Evolutionary conservation across 2,888 invertebrate species (phyloP).

Genomic region (Phyllotreta cruciferae): DNA sequence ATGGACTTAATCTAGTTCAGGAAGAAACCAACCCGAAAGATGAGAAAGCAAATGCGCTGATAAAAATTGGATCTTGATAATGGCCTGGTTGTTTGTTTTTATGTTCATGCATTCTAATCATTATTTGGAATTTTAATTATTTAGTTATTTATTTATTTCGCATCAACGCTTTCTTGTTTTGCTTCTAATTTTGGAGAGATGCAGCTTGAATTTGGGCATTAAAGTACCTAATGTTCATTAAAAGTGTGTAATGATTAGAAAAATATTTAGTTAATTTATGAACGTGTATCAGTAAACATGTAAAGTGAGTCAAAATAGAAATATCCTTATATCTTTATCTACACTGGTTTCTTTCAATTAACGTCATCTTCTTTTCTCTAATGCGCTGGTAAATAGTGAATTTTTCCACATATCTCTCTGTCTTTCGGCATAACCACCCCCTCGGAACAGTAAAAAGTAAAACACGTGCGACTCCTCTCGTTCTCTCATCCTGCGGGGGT

Average conservation of each 20-base stretch:
- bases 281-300: conserved; percentile 42
- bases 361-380: conserved; percentile 51
- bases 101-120: conserved; percentile 16
- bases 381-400: conserved; percentile 53
- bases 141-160: too few relatives aligned
- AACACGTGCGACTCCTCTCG: conserved; percentile 51
- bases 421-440: conserved; percentile 41
- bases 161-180: too few relatives aligned
- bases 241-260: too few relatives aligned
- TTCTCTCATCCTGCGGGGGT: conserved; percentile 46
- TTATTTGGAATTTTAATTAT: too few relatives aligned
- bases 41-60: conserved; percentile 28
- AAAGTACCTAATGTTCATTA: too few relatives aligned
- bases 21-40: conserved; percentile 35
- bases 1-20: conserved; percentile 38
- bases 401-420: conserved; percentile 51
- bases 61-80: conserved; percentile 28
- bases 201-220: too few relatives aligned
- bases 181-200: too few relatives aligned
- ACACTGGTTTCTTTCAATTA: conserved; percentile 46
- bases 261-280: too few relatives aligned
- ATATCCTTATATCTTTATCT: conserved; percentile 48
- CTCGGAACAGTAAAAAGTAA: conserved; percentile 54
- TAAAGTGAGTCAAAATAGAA: conserved; percentile 49
- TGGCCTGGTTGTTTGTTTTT: conserved; percentile 22